phyloP scores from a whole-genome alignment of 2,888 invertebrate species.

The Lasioglossum leucozonium region DNA sequence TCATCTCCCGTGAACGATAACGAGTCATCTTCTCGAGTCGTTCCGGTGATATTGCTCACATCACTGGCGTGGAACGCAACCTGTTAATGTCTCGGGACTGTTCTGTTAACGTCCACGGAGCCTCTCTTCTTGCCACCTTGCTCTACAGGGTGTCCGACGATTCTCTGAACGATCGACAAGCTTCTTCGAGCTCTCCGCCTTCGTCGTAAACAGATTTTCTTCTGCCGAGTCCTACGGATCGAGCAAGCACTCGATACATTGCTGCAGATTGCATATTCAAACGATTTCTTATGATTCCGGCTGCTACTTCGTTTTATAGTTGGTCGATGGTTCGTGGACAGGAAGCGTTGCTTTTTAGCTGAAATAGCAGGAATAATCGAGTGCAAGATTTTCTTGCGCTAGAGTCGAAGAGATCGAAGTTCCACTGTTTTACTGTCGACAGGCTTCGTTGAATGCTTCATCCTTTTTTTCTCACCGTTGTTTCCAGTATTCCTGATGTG shows the following conservation, averaged over 20 bases:
- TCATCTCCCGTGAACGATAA: constrained; percentile 8
- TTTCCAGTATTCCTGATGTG: background rate
- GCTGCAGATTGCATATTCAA: background rate
- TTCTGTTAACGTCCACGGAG: background rate
- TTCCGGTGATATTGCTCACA: constrained; percentile 19
- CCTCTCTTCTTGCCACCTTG: background rate
- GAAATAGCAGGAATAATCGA: background rate
- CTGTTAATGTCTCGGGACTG: background rate
- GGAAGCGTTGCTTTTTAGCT: background rate
- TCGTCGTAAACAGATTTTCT: background rate
- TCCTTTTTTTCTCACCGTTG: background rate
- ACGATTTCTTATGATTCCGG: background rate
- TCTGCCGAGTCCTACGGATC: background rate
- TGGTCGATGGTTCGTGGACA: background rate
- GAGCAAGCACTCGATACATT: background rate
- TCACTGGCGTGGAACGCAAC: constrained; percentile 12
- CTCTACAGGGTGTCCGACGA: constrained; percentile 5
- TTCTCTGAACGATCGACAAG: background rate
- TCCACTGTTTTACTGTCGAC: background rate
- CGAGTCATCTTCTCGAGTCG: constrained; percentile 21
- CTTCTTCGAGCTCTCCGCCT: background rate
- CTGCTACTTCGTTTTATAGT: background rate
- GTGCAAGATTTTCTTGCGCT: background rate
- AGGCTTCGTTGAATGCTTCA: background rate
- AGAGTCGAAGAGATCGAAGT: background rate